Conservation (phyloP, 2,888 invertebrate species). For the Graphium colonna region DNA sequence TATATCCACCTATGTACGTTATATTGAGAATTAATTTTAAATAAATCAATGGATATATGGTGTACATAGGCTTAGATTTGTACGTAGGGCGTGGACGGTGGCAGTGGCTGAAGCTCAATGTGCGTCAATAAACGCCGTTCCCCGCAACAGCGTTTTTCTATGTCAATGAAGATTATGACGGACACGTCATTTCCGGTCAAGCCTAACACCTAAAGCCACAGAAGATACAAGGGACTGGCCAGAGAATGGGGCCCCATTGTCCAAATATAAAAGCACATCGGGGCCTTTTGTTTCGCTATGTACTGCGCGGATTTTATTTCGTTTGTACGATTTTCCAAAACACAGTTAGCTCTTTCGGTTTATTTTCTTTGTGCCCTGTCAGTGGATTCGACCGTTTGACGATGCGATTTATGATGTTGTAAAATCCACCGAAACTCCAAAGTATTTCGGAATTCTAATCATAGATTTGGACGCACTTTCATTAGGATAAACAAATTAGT, state of each 20-base stretch:
- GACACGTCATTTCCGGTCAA: slow-evolving; percentile 61
- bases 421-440: not conserved
- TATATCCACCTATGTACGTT: no score
- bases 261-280: slow-evolving; percentile 49
- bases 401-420: not conserved
- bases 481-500: not conserved
- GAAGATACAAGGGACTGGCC: slow-evolving; percentile 39
- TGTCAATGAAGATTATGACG: slow-evolving; percentile 43
- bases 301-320: slow-evolving; percentile 29
- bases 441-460: no score
- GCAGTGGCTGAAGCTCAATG: no score
- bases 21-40: no score
- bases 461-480: no score
- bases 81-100: no score
- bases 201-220: slow-evolving; percentile 44
- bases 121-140: no score
- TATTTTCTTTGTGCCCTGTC: no score
- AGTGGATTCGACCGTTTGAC: no score
- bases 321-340: slow-evolving; percentile 29
- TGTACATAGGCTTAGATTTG: no score
- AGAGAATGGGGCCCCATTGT: slow-evolving; percentile 41
- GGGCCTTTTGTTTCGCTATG: slow-evolving; percentile 41
- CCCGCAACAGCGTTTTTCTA: no score
- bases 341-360: slow-evolving; percentile 1
- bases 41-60: no score